Evolutionary conservation across 2,113 vertebrate genomes (phyloP), one percentile per base, ranked within the genome.

Genomic region (Trichomycterus rosablanca): DNA sequence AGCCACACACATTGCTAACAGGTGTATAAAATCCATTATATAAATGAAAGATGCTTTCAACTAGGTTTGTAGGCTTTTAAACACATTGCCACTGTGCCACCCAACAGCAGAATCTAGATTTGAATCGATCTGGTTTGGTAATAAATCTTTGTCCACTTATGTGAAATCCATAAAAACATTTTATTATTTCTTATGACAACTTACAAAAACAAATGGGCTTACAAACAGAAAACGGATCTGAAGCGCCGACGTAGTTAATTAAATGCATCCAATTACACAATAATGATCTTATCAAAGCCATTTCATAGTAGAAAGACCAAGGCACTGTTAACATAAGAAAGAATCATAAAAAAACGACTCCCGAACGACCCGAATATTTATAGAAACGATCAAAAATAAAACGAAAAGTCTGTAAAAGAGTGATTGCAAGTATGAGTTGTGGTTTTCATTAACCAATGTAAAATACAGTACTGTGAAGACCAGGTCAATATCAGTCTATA

Each of bases 301-400:
- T 65, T 76, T 68, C 51, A 69, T 63, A 40, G 57, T 77, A 70
- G 66, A 72, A 76, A 76, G 63, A n/a, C 56, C 50, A 86, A 87
- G 86, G 86, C 86, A 87, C 86, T 81, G 71, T 83, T 79, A 80
- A 81, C 53, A 62, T 66, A 73, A 49, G n/a, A 40, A 24, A 18
- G 20, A 57, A 66, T 30, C 23, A 5, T 2, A 20, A 28, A 66
- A 53, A 24, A 28, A 44, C n/a, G n/a, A n/a, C n/a, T n/a, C n/a
- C n/a, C n/a, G n/a, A n/a, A n/a, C n/a, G n/a, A n/a, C n/a, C n/a
- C n/a, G n/a, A n/a, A n/a, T n/a, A n/a, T n/a, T 35, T 11, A 32
- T 4, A 51, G 32, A 2, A 44, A 51, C 37, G 15, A n/a, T 5
- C 37, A n/a, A 40, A 12, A 5, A n/a, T 5, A n/a, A 40, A 14